These are phyloP conservation scores for Anas flavirostris DNA, from an alignment of 2,797 vertebrate genomes.

Conservation along the genomic window DNA sequence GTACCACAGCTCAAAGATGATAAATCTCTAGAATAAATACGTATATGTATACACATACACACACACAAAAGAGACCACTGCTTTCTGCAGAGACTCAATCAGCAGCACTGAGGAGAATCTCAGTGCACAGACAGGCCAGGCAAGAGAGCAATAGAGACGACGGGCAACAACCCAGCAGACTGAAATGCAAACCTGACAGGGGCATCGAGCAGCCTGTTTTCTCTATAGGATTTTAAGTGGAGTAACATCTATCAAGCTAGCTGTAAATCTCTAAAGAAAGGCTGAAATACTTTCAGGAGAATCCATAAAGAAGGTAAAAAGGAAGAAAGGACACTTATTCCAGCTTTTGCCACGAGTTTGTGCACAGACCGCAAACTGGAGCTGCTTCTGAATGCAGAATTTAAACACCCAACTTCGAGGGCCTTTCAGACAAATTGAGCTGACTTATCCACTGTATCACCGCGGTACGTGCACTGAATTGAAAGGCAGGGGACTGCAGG, in stretches of 20 bases:
- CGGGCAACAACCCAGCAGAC: background rate
- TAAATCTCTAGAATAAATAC: background rate
- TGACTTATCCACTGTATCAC: background rate
- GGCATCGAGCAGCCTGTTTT: constrained; percentile 13
- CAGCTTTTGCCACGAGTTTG: background rate
- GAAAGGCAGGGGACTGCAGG: background rate
- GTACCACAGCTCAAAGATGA: background rate
- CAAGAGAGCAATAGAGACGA: background rate
- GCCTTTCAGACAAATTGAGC: background rate
- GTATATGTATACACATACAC: fast-evolving
- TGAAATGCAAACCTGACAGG: constrained; percentile 8
- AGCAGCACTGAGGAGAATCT: background rate
- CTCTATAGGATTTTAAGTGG: constrained; percentile 3
- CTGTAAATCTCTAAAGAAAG: background rate
- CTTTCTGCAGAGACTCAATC: background rate
- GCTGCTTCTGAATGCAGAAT: background rate
- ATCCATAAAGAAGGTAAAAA: background rate
- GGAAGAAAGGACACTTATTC: background rate
- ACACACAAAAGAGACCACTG: background rate
- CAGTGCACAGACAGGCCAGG: background rate
- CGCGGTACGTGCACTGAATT: background rate
- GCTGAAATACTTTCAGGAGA: background rate
- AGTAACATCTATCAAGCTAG: background rate
- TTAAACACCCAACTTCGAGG: background rate
- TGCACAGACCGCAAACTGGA: fast-evolving